Conservation (phyloP, 2,888 invertebrate genomes). For the Hirtodrosophila duncani region DNA sequence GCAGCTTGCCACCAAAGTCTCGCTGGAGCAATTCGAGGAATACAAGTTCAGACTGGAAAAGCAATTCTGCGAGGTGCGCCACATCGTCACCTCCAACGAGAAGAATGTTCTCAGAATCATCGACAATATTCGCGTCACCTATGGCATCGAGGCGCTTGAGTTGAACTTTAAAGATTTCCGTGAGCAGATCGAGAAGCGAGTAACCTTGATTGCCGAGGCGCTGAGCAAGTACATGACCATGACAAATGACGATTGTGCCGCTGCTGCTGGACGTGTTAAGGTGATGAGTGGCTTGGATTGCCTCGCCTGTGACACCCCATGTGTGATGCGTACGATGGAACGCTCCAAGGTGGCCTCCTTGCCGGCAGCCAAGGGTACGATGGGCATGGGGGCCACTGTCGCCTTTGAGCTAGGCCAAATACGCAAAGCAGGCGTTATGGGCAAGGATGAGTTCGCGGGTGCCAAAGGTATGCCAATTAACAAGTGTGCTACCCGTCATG, state of each 20-base stretch:
- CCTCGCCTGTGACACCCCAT: constrained; percentile 87
- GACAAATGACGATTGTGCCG: constrained; percentile 80
- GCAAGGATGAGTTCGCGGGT: constrained; percentile 73
- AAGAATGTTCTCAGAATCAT: constrained; percentile 79
- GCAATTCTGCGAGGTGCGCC: constrained; percentile 63
- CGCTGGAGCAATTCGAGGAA: constrained; percentile 85
- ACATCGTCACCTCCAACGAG: constrained; percentile 63
- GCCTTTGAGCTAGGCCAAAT: constrained; percentile 84
- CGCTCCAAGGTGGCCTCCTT: constrained; percentile 79
- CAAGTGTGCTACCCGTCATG: constrained; percentile 81
- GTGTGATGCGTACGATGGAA: constrained; percentile 83
- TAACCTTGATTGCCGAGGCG: constrained; percentile 59
- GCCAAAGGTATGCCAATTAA: constrained; percentile 37
- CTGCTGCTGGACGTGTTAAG: constrained; percentile 85
- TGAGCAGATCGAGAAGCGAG: constrained; percentile 81
- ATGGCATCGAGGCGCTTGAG: constrained; percentile 82
- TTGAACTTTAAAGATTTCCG: constrained; percentile 84
- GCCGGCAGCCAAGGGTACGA: constrained; percentile 80
- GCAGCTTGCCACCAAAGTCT: constrained; percentile 85
- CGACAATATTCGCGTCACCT: constrained; percentile 82
- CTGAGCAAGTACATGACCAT: constrained; percentile 66
- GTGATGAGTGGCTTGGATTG: constrained; percentile 86
- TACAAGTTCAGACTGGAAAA: constrained; percentile 75
- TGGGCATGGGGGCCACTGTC: constrained; percentile 84
- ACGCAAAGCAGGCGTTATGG: constrained; percentile 72